Percentiles rank a stretch among this genome's conserved stretches.
Evolutionary conservation across 2,797 vertebrate species (phyloP).

Genomic region (Vultur gryphus): DNA sequence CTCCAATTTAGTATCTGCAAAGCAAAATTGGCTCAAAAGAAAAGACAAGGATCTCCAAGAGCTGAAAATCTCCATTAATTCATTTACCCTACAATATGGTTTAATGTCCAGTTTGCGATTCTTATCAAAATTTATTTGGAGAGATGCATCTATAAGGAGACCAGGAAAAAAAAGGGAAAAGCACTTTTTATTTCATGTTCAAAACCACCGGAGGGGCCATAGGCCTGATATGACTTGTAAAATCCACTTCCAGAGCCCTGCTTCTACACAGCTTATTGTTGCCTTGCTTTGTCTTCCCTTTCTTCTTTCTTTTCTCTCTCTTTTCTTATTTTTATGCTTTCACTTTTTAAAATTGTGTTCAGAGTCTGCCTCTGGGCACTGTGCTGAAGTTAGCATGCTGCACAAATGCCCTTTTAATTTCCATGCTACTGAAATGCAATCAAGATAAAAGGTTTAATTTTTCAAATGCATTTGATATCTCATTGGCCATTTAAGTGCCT

Average conservation of each 20-base stretch:
- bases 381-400: background rate
- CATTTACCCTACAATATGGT: fast-evolving
- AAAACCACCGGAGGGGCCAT: background rate
- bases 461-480: background rate
- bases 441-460: conserved; percentile 12
- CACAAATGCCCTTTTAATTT: conserved; percentile 16
- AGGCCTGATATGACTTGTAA: fast-evolving
- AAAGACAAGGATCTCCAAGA: background rate
- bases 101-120: background rate
- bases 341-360: background rate
- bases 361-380: background rate
- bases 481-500: background rate
- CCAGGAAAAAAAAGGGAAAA: background rate
- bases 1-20: background rate
- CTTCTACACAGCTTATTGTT: background rate
- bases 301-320: too few species aligned
- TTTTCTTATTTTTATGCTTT: background rate
- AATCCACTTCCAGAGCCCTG: background rate
- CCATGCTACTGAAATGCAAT: background rate
- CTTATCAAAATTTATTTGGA: background rate
- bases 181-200: background rate
- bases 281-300: background rate
- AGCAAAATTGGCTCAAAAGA: background rate
- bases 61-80: background rate
- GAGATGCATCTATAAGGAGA: background rate